Base-by-base conservation (phyloP, 1,140 invertebrate genomes). In the Leptinotarsa undecemlineata region DNA sequence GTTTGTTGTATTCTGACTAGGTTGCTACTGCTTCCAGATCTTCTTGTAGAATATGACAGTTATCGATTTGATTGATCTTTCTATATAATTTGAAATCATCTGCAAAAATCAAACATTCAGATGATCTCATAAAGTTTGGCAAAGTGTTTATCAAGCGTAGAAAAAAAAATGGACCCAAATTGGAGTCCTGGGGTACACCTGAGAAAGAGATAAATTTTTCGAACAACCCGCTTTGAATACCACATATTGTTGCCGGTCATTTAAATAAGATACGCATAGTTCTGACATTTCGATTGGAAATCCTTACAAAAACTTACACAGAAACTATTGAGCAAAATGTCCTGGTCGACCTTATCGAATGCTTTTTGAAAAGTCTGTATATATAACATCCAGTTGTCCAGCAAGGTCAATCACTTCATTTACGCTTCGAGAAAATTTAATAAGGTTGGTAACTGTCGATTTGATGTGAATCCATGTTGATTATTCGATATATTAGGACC, bases 301-400 rank as follows among this genome's bases (percentile, higher is more conserved):
- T 63, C 62, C 62, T 17, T n/a, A n/a, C n/a, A n/a, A n/a, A n/a
- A n/a, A 63, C 1, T 6, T 17, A n/a, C 23, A 63, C 62, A 17
- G 62, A 63, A 63, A 63, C 19, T 63, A 19, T 63, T 63, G 14
- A 63, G 62, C 19, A 63, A 63, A 63, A 68, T 68, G 14, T 26
- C 42, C 33, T 68, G 66, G 42, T 68, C 66, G 11, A 68, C 42
- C 23, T 47, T 68, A 33, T 68, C 66, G 19, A 68, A 47, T 14
- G 26, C 66, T 19, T 19, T 68, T 68, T 33, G 33, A 17, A 33
- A 68, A 68, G 15, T 68, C 66, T 68, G 66, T 68, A 1, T 68
- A 68, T 48, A 68, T 48, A 68, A 68, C 42, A 20, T 68, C 66
- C 23, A 68, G 23, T n/a, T 64, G 62, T 26, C 62, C 62, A 64